Conservation (phyloP, 53 echinoderm and acorn worm species). For the Luidia sarsii region DNA sequence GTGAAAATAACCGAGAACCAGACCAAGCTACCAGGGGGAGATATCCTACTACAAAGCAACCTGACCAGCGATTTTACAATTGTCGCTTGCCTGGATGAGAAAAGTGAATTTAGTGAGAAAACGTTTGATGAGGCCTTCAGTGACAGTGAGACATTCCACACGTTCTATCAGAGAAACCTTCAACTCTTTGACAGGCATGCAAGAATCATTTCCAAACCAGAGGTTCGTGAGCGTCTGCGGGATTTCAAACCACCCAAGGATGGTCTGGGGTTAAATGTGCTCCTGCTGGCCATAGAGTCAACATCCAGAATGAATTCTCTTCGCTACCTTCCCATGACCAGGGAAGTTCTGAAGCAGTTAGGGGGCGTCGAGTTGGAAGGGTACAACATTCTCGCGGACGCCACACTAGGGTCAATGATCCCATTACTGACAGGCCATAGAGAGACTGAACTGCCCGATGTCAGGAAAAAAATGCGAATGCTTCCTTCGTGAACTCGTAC, state of each 20-base stretch:
- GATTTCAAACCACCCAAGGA: constrained; percentile 11
- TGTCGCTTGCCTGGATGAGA: constrained; percentile 33
- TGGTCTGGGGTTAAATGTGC: constrained; percentile 55
- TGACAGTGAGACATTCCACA: neutral
- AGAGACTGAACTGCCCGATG: constrained; percentile 56
- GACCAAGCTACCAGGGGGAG: neutral
- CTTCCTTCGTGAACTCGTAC: constrained; percentile 45
- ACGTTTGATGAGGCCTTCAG: neutral
- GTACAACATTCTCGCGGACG: constrained; percentile 69
- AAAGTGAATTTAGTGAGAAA: neutral
- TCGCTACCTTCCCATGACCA: constrained; percentile 50
- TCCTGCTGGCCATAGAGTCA: constrained; percentile 59
- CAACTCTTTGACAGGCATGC: constrained; percentile 50
- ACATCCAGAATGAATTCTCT: constrained; percentile 66
- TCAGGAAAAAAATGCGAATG: constrained; percentile 4
- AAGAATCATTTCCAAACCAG: constrained; percentile 29
- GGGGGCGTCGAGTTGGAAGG: constrained; percentile 45
- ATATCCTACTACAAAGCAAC: constrained; percentile 23
- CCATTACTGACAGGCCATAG: constrained; percentile 58
- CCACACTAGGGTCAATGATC: constrained; percentile 55
- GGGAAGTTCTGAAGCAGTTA: constrained; percentile 13
- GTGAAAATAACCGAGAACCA: neutral
- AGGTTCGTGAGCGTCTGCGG: constrained; percentile 23
- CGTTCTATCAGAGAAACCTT: neutral
- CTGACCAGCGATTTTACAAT: constrained; percentile 37